A percentile compares a stretch with the other conserved stretches of the same genome.
Conservation (phyloP, 2,888 invertebrate genomes). For the Gnatocerus cornutus region DNA sequence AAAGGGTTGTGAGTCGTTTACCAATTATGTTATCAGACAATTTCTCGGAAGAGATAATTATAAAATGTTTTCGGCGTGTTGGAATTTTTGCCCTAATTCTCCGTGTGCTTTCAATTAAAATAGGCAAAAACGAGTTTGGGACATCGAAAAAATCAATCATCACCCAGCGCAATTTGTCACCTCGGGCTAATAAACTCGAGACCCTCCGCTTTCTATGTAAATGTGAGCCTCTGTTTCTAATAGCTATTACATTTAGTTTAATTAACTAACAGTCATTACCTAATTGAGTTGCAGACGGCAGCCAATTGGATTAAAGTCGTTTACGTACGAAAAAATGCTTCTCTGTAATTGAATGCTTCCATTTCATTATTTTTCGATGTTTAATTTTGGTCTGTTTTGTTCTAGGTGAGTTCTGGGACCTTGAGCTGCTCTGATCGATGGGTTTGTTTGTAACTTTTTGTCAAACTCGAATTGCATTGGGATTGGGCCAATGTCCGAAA, state of each 20-base stretch:
- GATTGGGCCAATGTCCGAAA: slow-evolving; percentile 7
- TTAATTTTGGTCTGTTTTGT: slow-evolving; percentile 26
- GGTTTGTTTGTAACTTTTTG: slow-evolving; percentile 45
- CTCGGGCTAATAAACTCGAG: slow-evolving; percentile 54
- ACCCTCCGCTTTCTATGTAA: slow-evolving; percentile 61
- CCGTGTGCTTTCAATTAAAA: slow-evolving; percentile 11
- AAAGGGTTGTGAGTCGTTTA: slow-evolving; percentile 49
- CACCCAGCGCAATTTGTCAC: slow-evolving; percentile 48
- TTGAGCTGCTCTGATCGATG: slow-evolving; percentile 16
- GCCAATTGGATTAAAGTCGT: slow-evolving; percentile 54
- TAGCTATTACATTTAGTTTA: slow-evolving; percentile 65
- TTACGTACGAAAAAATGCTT: slow-evolving; percentile 42
- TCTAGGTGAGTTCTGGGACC: slow-evolving; percentile 28
- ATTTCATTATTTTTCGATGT: slow-evolving; percentile 37
- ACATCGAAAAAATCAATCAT: slow-evolving; percentile 49
- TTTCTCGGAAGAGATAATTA: slow-evolving; percentile 50
- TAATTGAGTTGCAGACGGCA: slow-evolving; percentile 61
- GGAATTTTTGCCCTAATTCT: background rate
- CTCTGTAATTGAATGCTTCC: slow-evolving; percentile 52
- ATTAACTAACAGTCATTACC: slow-evolving; percentile 66
- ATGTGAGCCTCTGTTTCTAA: slow-evolving; percentile 63
- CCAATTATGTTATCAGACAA: slow-evolving; percentile 54
- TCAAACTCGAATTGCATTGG: slow-evolving; percentile 31
- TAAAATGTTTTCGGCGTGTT: slow-evolving; percentile 39
- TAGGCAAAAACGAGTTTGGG: slow-evolving; percentile 28